These are phyloP conservation scores for Parnassius orleans DNA, from an alignment of 2,888 invertebrate genomes.

Conservation along the genomic window DNA sequence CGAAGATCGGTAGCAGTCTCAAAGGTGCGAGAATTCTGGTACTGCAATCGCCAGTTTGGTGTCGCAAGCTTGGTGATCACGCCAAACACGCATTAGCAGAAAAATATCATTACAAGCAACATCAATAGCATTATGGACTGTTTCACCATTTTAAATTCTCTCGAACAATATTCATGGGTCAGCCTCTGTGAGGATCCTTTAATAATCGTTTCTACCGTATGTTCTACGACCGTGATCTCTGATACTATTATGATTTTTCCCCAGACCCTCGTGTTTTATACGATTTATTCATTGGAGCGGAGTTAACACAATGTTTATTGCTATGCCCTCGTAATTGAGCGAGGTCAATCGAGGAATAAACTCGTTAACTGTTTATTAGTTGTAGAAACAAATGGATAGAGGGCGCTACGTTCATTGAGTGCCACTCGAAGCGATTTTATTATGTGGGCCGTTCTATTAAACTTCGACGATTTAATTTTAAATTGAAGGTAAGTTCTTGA, in stretches of 20 bases:
- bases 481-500: too few relatives aligned
- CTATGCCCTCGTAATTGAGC: slow-evolving; percentile 28
- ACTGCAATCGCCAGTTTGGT: too few relatives aligned
- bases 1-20: too few relatives aligned
- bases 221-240: slow-evolving; percentile 35
- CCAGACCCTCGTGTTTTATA: slow-evolving; percentile 48
- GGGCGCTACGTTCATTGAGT: slow-evolving; percentile 4
- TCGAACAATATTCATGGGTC: background rate
- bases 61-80: too few relatives aligned
- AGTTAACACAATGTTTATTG: slow-evolving; percentile 50
- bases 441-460: slow-evolving; percentile 12
- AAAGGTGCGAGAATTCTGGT: too few relatives aligned
- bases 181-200: slow-evolving; percentile 1
- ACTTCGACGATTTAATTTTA: background rate
- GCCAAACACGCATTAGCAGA: too few relatives aligned
- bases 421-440: slow-evolving; percentile 3
- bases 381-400: slow-evolving; percentile 11
- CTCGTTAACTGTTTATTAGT: slow-evolving; percentile 26
- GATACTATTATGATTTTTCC: slow-evolving; percentile 45
- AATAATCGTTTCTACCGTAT: background rate
- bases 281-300: slow-evolving; percentile 58
- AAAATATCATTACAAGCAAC: too few relatives aligned
- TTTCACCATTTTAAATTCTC: too few relatives aligned
- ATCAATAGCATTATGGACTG: too few relatives aligned
- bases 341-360: slow-evolving; percentile 29